phyloP scores from a whole-genome alignment of 2,797 vertebrate species.

The Crenichthys baileyi region DNA sequence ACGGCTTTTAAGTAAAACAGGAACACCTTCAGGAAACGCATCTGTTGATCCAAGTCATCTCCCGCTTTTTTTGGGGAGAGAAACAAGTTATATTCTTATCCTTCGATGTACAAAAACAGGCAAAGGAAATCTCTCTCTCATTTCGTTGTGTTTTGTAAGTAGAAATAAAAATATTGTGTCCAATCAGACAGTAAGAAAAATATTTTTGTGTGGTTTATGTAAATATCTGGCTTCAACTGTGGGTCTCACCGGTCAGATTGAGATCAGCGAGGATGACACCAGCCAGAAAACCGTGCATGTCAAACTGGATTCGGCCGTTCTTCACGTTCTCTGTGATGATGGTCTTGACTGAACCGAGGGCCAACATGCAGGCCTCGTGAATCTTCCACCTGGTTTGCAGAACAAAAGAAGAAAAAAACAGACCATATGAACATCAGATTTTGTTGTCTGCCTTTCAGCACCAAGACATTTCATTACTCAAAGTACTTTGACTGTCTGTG shows the following conservation, averaged over 20 bases:
- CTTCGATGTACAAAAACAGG: not conserved
- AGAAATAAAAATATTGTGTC: not conserved
- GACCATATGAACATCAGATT: not conserved
- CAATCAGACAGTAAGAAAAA: not conserved
- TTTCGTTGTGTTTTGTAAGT: not conserved
- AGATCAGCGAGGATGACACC: conserved; percentile 94
- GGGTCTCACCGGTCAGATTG: conserved; percentile 87
- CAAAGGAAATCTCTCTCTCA: not conserved
- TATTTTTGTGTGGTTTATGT: not conserved
- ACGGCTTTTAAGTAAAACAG: not conserved
- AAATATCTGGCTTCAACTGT: not conserved
- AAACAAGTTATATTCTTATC: not conserved
- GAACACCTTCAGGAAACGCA: not conserved
- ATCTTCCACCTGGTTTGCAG: conserved; percentile 91
- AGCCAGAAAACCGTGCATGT: conserved; percentile 97
- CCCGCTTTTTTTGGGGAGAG: not conserved
- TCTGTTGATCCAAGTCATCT: not conserved
- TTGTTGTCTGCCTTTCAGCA: too few species aligned
- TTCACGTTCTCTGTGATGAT: conserved; percentile 96
- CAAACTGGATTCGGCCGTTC: conserved; percentile 93
- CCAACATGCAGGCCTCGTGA: conserved; percentile 97
- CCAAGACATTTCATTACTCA: not conserved
- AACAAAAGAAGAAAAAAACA: not conserved
- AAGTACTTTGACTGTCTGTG: not conserved
- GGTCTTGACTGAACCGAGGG: conserved; percentile 95